Base-by-base conservation (phyloP, 2,113 vertebrate genomes). In the Cricetomys ansorgei region DNA sequence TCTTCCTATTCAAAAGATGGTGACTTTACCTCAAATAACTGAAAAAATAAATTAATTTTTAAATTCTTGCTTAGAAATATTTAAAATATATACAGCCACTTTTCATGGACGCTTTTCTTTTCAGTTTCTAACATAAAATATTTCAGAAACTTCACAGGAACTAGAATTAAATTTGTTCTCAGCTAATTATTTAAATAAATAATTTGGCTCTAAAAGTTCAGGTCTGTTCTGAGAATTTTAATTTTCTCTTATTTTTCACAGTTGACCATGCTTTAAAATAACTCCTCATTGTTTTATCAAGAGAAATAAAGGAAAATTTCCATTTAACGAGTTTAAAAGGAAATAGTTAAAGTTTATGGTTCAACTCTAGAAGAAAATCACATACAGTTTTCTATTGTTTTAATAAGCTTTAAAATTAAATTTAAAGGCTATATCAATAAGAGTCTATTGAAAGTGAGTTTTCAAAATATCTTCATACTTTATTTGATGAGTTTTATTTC, bases 401-500 rank as follows among this genome's bases (percentile, higher is more conserved):
- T 40, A 92, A 83, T 77, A 12, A 37, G 72, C 62, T 72, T 92
- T 90, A 11, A 11, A 83, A 81, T 77, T 89, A 89, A 37, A 37
- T 62, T 81, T 79, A 83, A 17, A 5, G 59, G 92, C 81, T 76
- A 40, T 83, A 5, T 16, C 6, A 93, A 67, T 92, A 88, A 85
- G 79, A 50, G 53, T 69, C 85, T 90, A 91, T 64, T 45, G 45
- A n/a, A 85, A 72, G 11, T 94, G 37, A 57, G 16, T 43, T 95
- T 88, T 92, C 34, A 65, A 92, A 96, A 65, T 93, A 85, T 65
- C 29, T 67, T 91, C 59, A 59, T 89, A 70, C 0, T 62, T 84
- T 95, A 59, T 59, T 95, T 84, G 19, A 48, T 87, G 84, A 88
- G 0, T 27, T 92, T 97, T 97, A n/a, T 90, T 97, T 91, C 95